phyloP scores from a whole-genome alignment of 2,888 invertebrate genomes.

The Lysandra bellargus region DNA sequence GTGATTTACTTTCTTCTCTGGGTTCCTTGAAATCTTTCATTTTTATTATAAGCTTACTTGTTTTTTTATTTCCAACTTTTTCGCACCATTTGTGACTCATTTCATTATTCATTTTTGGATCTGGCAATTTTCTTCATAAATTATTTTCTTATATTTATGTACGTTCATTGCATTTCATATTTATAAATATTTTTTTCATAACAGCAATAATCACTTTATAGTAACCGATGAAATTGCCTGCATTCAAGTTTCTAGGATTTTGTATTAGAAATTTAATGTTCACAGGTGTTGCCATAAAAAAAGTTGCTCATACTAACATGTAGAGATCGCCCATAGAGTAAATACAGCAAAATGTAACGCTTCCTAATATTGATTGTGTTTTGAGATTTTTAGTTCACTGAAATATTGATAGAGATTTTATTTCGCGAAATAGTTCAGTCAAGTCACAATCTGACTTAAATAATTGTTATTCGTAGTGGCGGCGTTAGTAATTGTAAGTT shows the following conservation, averaged over 20 bases:
- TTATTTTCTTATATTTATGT: background rate
- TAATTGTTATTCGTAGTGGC: too few relatives aligned
- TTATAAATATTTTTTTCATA: conserved; percentile 30
- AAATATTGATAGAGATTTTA: too few relatives aligned
- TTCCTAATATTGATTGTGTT: too few relatives aligned
- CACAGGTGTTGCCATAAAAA: background rate
- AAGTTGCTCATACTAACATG: background rate
- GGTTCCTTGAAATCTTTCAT: background rate
- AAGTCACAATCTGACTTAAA: too few relatives aligned
- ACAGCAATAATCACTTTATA: conserved; percentile 61
- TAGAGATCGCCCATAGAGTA: background rate
- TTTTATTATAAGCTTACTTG: background rate
- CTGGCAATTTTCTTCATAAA: background rate
- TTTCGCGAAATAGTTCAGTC: too few relatives aligned
- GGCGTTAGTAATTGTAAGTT: too few relatives aligned
- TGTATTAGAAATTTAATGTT: too few relatives aligned
- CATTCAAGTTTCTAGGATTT: background rate
- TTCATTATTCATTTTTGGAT: background rate
- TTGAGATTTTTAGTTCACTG: too few relatives aligned
- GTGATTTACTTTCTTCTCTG: background rate
- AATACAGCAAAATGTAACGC: too few relatives aligned
- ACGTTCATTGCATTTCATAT: conserved; percentile 34
- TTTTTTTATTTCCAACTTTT: background rate
- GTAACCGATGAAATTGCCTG: background rate
- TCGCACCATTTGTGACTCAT: background rate